A percentile compares a stretch with the other conserved stretches of the same genome.
phyloP scores from a whole-genome alignment of 2,888 invertebrate species.

The Catocala nupta region DNA sequence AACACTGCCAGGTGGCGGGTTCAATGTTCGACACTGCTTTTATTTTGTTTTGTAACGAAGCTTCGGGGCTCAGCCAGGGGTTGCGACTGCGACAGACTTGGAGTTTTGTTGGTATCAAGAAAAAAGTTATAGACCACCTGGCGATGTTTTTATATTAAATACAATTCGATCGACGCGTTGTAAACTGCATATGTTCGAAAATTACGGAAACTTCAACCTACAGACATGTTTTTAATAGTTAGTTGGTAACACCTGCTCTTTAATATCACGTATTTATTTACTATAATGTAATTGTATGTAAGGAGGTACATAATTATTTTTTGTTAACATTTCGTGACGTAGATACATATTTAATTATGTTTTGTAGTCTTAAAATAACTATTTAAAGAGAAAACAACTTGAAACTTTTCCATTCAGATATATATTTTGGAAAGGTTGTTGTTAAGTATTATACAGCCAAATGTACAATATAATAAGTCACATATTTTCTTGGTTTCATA shows the following conservation, averaged over 20 bases:
- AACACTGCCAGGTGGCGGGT: constrained; percentile 79
- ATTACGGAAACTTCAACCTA: constrained; percentile 21
- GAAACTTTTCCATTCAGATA: neutral
- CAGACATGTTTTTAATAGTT: constrained; percentile 31
- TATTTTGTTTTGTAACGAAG: constrained; percentile 75
- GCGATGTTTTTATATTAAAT: constrained; percentile 50
- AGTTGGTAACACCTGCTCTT: constrained; percentile 39
- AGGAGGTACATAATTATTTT: constrained; percentile 11
- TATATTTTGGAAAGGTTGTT: no score
- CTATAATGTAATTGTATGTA: constrained; percentile 8
- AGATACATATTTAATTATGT: neutral
- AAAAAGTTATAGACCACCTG: constrained; percentile 69
- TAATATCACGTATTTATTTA: constrained; percentile 34
- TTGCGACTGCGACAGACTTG: constrained; percentile 52
- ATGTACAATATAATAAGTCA: no score
- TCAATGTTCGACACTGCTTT: constrained; percentile 76
- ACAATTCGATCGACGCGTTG: constrained; percentile 17
- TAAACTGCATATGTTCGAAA: constrained; percentile 25
- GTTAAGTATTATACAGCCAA: no score
- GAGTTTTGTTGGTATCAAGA: constrained; percentile 26
- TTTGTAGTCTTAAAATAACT: neutral
- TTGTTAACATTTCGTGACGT: constrained; percentile 7
- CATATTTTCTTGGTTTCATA: no score
- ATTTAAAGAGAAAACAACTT: no score
- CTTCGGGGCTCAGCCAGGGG: constrained; percentile 62